Evolutionary conservation across 2,113 vertebrate species (phyloP).

Genomic region (Globicephala melas): DNA sequence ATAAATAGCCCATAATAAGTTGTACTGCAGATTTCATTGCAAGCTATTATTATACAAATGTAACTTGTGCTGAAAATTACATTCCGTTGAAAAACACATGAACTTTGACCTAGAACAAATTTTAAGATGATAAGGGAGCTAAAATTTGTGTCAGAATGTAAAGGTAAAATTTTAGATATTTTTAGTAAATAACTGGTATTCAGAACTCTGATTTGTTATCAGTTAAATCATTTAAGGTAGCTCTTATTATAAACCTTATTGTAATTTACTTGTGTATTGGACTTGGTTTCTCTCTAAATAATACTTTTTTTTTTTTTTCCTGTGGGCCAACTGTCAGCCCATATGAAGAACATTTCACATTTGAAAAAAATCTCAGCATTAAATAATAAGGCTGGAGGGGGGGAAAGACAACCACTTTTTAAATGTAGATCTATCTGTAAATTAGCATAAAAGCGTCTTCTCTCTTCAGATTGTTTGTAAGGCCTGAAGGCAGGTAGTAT

Average conservation of each 20-base stretch:
- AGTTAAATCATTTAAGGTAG: not conserved
- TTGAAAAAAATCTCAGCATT: slow-evolving; percentile 18
- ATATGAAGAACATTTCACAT: not conserved
- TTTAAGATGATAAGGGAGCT: slow-evolving; percentile 12
- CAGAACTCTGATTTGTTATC: not conserved
- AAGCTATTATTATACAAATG: not conserved
- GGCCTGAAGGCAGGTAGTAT: not conserved
- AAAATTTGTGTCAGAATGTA: slow-evolving; percentile 26
- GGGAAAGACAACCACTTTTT: not conserved
- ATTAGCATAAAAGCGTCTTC: slow-evolving; percentile 10
- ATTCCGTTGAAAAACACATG: slow-evolving; percentile 33
- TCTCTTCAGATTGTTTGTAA: not conserved
- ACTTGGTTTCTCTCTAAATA: slow-evolving; percentile 24
- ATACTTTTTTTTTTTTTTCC: not conserved
- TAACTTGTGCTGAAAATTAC: not conserved
- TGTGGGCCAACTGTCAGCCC: not conserved
- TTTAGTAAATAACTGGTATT: not conserved
- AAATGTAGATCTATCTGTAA: not conserved
- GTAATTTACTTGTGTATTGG: not conserved
- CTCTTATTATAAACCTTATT: not conserved
- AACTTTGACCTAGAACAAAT: slow-evolving; percentile 39
- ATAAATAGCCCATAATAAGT: slow-evolving; percentile 11
- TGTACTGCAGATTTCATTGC: not conserved
- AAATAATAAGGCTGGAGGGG: not conserved
- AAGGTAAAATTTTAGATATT: slow-evolving; percentile 44